Evolutionary conservation across 2,113 vertebrate species (phyloP), one percentile per base, ranked within the genome.

Genomic region (Hippocampus abdominalis): DNA sequence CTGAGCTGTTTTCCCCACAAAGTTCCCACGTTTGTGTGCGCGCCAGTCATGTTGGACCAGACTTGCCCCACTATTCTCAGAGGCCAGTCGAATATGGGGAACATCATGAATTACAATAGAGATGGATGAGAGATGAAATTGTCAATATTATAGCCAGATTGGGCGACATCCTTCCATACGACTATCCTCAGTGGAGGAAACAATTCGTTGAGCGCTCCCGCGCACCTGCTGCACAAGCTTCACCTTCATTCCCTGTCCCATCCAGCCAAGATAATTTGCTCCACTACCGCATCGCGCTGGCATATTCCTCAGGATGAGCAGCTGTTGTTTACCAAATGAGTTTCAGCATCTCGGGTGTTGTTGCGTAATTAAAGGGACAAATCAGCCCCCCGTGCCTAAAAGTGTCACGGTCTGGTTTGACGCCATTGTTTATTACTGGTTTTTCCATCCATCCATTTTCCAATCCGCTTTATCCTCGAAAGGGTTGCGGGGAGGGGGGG

Each of bases 151-250:
- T 60, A 44, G 53, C 48, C 66, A 65, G 40, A 25, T 42, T 62
- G 65, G 6, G 1, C 56, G 57, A 40, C 66, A 54, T 39, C 32
- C 13, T 65, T 60, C 9, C 42, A 64, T 71, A 25, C 74, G 36
- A 56, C 15, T 70, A 62, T 46, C 25, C 61, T 71, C 68, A 71
- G 66, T 40, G 72, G 32, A 71, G 46, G 23, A 73, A 78, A 48
- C 54, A 32, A 76, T 86, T 79, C 60, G 78, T 70, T 59, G 20
- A 64, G 59, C 54, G 46, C 46, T 57, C 49, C 68, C 65, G 10
- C 25, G 8, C 11, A 23, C 25, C 59, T 40, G 54, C 66, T 66
- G 54, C 42, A 44, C 32, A 36, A 66, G 59, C 71, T 72, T 74
- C 59, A n/a, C 44, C 65, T 51, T 82, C 66, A 51, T 65, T 62